A percentile compares a stretch with the other conserved stretches of the same genome.
phyloP scores from a whole-genome alignment of 2,797 vertebrate genomes.

The Pelodytes ibericus region DNA sequence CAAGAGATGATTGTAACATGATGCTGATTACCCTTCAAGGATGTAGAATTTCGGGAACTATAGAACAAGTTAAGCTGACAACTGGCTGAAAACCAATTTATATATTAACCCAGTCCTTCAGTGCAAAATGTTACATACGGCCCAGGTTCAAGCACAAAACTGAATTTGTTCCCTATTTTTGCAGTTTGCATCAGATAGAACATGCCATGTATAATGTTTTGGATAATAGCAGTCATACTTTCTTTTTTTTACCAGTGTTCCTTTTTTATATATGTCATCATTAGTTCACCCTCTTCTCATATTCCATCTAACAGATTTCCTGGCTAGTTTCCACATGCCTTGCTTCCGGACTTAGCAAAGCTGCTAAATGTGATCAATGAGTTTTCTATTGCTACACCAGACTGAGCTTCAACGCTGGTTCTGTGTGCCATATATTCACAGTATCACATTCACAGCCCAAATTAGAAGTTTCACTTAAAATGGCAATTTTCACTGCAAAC shows the following conservation, averaged over 20 bases:
- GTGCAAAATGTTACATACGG: background rate
- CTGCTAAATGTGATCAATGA: slow-evolving; percentile 32
- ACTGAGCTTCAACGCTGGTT: background rate
- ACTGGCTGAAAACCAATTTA: slow-evolving; percentile 14
- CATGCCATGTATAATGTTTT: background rate
- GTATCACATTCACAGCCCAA: no score
- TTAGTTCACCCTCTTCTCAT: slow-evolving; percentile 34
- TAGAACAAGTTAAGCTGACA: background rate
- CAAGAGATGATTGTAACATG: slow-evolving; percentile 11
- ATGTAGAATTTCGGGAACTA: slow-evolving; percentile 12
- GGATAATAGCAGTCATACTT: background rate
- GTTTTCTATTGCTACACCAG: slow-evolving; percentile 15
- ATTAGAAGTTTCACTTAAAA: no score
- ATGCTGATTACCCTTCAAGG: slow-evolving; percentile 27
- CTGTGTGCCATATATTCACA: background rate
- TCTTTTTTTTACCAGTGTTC: slow-evolving; percentile 4
- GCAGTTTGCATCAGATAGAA: background rate
- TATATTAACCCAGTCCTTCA: slow-evolving; percentile 29
- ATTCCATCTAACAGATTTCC: slow-evolving; percentile 31
- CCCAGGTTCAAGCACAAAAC: background rate
- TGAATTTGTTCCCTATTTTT: background rate
- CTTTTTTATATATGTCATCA: slow-evolving; percentile 26
- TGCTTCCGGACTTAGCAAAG: slow-evolving; percentile 26
- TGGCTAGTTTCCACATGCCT: slow-evolving; percentile 9
- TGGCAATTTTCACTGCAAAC: no score